Conservation (phyloP, 2,888 invertebrate genomes). For the Eilema sororculum region DNA sequence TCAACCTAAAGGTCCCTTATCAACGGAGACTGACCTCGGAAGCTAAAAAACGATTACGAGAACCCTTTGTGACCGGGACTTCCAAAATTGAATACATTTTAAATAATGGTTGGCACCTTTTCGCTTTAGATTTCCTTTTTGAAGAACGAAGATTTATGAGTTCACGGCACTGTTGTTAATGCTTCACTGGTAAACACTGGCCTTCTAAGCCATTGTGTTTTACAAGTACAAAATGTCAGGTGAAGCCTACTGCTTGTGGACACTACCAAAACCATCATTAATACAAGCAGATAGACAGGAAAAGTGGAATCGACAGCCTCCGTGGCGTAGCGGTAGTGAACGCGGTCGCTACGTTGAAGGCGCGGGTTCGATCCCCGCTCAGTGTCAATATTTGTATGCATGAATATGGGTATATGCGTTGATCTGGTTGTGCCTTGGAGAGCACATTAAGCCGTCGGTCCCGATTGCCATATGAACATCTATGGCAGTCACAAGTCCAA, state of each 20-base stretch:
- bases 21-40: slow-evolving; percentile 15
- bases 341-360: too few relatives aligned
- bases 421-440: too few relatives aligned
- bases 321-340: too few relatives aligned
- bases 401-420: too few relatives aligned
- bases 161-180: slow-evolving; percentile 4
- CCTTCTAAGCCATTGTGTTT: background rate
- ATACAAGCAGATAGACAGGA: too few relatives aligned
- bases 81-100: slow-evolving; percentile 25
- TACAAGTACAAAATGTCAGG: background rate
- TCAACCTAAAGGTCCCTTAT: slow-evolving; percentile 20
- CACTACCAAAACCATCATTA: background rate
- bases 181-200: background rate
- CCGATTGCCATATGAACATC: too few relatives aligned
- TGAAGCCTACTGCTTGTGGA: background rate
- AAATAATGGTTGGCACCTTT: slow-evolving; percentile 13
- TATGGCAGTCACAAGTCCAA: too few relatives aligned
- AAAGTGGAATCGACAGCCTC: too few relatives aligned
- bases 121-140: slow-evolving; percentile 1
- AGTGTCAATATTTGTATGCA: too few relatives aligned
- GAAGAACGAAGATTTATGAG: slow-evolving; percentile 17
- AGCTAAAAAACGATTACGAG: slow-evolving; percentile 28
- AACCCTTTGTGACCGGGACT: slow-evolving; percentile 13
- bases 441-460: too few relatives aligned
- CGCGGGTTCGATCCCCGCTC: too few relatives aligned